Base-by-base conservation (phyloP, 2,113 vertebrate genomes). In the Atrichornis clamosus region DNA sequence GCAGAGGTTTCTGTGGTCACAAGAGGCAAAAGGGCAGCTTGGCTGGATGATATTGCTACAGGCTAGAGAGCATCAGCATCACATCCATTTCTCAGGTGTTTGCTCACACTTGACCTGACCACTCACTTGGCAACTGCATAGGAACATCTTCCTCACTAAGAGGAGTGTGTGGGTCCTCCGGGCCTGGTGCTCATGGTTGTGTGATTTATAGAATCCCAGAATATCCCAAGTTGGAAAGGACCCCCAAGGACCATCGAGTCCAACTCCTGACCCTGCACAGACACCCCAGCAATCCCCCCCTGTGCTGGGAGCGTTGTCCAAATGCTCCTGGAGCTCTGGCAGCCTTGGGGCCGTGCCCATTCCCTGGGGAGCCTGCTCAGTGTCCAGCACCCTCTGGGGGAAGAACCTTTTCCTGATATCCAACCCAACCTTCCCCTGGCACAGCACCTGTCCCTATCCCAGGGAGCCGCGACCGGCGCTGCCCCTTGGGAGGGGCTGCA, bases 351-450 rank as follows among this genome's bases (percentile, higher is more conserved):
- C 53, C 0, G 2, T 3, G 46, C 2, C 28, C 39, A 46, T 59
- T 23, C 69, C 53, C 20, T 67, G 53, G 69, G 60, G 27, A 67
- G 15, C 60, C 52, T 89, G 68, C 18, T 15, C 69, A 89, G 69
- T 44, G 77, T 28, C 50, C 68, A n/a, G 9, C 46, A 59, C 39
- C 27, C 39, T 67, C 69, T 46, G 39, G 11, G 58, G n/a, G 13
- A 52, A 39, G 46, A 39, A 6, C 13, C 28, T 75, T 46, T 14
- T 3, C 52, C 28, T 46, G 27, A 52, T 1, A 0, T 67, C 32
- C 60, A 81, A 0, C 23, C 44, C 2, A 10, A 22, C 0, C 4
- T 7, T 7, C 15, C 27, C 35, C 59, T 52, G 52, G 0, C 23
- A 5, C 33, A 60, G 15, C 20, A 28, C 6, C 33, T n/a, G 37